These are phyloP conservation scores for Pasiphila rectangulata DNA, from an alignment of 2,888 invertebrate species.

Conservation along the genomic window DNA sequence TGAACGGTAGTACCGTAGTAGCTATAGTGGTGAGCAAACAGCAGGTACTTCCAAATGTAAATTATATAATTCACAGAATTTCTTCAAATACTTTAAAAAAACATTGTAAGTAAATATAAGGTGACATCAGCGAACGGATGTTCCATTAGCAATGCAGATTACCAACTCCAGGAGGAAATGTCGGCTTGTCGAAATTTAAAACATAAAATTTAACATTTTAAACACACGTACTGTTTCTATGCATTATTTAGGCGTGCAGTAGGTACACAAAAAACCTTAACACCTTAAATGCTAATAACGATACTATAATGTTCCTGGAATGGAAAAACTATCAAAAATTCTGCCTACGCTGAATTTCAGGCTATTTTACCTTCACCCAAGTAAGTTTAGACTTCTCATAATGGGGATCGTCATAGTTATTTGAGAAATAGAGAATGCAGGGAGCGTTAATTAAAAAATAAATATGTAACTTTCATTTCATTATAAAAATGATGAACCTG, in stretches of 20 bases:
- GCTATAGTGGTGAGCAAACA: background rate
- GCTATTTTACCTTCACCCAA: too few relatives aligned
- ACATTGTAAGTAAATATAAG: conserved; percentile 33
- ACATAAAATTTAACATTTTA: conserved; percentile 2
- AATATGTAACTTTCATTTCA: too few relatives aligned
- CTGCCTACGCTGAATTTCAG: too few relatives aligned
- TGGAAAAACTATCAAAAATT: too few relatives aligned
- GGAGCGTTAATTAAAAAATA: too few relatives aligned
- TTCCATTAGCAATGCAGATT: conserved; percentile 52
- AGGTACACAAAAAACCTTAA: background rate
- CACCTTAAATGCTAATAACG: conserved; percentile 10
- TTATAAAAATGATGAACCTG: too few relatives aligned
- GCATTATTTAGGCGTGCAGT: too few relatives aligned
- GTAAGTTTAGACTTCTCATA: too few relatives aligned
- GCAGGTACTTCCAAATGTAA: conserved; percentile 2
- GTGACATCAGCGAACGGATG: conserved; percentile 40
- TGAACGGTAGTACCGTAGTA: background rate
- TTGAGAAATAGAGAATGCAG: too few relatives aligned
- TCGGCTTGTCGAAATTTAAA: conserved; percentile 33
- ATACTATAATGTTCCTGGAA: background rate
- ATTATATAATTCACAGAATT: too few relatives aligned
- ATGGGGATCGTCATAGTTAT: too few relatives aligned
- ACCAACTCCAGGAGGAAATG: conserved; percentile 38
- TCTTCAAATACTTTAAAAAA: conserved; percentile 17
- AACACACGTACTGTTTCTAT: background rate